Conservation (phyloP, 2,888 invertebrate genomes). For the Alloplasta piceator region DNA sequence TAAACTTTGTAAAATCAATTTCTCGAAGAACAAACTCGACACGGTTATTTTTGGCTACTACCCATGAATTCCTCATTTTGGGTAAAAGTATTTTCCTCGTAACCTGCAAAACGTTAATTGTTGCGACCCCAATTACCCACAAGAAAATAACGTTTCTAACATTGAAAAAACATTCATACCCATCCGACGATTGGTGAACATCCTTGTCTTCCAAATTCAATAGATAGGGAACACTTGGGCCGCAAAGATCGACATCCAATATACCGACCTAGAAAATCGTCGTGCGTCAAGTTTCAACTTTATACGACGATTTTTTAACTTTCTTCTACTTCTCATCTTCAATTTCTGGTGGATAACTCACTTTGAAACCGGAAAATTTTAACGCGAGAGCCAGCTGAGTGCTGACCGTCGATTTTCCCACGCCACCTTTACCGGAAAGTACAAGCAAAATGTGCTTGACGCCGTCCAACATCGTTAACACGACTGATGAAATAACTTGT, state of each 20-base stretch:
- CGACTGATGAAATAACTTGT: conserved; percentile 30
- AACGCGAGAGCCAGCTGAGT: conserved; percentile 95
- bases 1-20: background rate
- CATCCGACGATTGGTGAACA: conserved; percentile 95
- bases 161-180: conserved; percentile 83
- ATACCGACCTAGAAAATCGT: conserved; percentile 90
- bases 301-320: conserved; percentile 15
- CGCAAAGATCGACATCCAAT: conserved; percentile 97
- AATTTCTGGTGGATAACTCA: conserved; percentile 81
- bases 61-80: background rate
- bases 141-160: background rate
- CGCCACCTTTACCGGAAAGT: conserved; percentile 99
- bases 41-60: background rate
- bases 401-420: conserved; percentile 98
- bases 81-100: background rate
- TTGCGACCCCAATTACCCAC: background rate
- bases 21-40: background rate
- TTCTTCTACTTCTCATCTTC: background rate
- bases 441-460: conserved; percentile 95
- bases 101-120: background rate
- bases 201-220: conserved; percentile 93
- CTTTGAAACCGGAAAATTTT: conserved; percentile 91
- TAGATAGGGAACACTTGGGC: conserved; percentile 96
- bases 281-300: conserved; percentile 29
- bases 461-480: conserved; percentile 87